phyloP scores from a whole-genome alignment of 2,797 vertebrate species.

The Bovichtus variegatus region DNA sequence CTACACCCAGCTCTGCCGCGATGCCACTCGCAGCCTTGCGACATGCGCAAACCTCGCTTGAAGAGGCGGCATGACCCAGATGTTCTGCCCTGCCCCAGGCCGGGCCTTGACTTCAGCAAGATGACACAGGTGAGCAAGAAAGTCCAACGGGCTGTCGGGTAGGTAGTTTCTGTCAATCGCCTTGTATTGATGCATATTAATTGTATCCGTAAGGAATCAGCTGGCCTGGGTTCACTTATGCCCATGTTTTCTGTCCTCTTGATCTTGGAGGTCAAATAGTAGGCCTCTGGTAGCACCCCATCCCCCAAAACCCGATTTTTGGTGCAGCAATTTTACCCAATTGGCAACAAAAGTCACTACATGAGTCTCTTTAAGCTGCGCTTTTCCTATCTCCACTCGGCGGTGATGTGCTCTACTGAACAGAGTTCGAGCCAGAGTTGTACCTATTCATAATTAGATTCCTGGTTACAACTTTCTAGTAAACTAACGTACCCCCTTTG shows the following conservation, averaged over 20 bases:
- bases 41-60: constrained; percentile 90
- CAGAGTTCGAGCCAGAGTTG: not conserved
- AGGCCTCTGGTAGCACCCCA: not conserved
- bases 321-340: not conserved
- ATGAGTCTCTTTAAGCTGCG: not conserved
- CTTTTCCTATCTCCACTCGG: not conserved
- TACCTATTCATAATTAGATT: not conserved
- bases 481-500: not conserved
- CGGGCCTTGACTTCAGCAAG: constrained; percentile 90
- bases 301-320: not conserved
- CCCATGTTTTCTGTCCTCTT: not conserved
- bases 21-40: constrained; percentile 94
- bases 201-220: not conserved
- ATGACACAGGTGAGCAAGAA: constrained; percentile 88
- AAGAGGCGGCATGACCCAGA: constrained; percentile 90
- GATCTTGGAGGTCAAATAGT: not conserved
- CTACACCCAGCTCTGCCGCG: constrained; percentile 88
- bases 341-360: not conserved
- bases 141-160: not conserved
- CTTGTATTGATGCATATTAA: not conserved
- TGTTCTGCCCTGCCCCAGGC: constrained; percentile 85
- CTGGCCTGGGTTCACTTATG: not conserved
- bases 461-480: not conserved
- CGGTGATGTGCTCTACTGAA: not conserved
- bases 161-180: not conserved